These are phyloP conservation scores for Lepeophtheirus nordmannii DNA, from an alignment of 2,888 invertebrate species.

Conservation along the genomic window DNA sequence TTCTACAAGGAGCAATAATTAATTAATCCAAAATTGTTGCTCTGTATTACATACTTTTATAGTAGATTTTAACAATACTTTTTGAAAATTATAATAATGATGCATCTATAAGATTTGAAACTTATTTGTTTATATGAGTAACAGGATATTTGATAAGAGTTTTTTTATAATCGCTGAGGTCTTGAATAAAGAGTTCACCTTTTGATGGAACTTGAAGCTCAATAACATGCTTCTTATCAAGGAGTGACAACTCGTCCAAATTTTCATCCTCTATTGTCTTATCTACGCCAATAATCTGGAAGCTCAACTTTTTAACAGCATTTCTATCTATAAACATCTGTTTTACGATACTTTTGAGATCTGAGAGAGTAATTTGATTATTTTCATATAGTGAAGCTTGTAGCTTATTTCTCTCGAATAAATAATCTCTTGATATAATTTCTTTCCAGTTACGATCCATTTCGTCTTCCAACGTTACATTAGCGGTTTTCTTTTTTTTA, in stretches of 20 bases:
- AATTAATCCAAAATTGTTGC: not conserved
- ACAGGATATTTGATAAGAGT: not conserved
- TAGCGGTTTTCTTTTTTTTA: slow-evolving; percentile 56
- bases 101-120: not conserved
- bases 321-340: not conserved
- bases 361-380: slow-evolving; percentile 40
- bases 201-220: not conserved
- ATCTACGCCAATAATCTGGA: slow-evolving; percentile 27
- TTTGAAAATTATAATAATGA: too few species aligned
- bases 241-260: not conserved
- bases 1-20: not conserved
- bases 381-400: slow-evolving; percentile 36
- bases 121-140: not conserved
- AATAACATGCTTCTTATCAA: not conserved
- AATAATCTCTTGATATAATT: slow-evolving; percentile 52
- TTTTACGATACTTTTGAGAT: not conserved
- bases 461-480: slow-evolving; percentile 61
- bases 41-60: not conserved
- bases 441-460: slow-evolving; percentile 61
- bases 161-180: not conserved
- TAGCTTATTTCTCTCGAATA: slow-evolving; percentile 50
- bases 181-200: not conserved
- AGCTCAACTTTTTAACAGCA: slow-evolving; percentile 26
- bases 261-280: not conserved
- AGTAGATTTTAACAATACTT: not conserved